Evolutionary conservation across 2,888 invertebrate species (phyloP), one percentile per base, ranked within the genome.

Genomic region (Zaprionus obscuricornis): DNA sequence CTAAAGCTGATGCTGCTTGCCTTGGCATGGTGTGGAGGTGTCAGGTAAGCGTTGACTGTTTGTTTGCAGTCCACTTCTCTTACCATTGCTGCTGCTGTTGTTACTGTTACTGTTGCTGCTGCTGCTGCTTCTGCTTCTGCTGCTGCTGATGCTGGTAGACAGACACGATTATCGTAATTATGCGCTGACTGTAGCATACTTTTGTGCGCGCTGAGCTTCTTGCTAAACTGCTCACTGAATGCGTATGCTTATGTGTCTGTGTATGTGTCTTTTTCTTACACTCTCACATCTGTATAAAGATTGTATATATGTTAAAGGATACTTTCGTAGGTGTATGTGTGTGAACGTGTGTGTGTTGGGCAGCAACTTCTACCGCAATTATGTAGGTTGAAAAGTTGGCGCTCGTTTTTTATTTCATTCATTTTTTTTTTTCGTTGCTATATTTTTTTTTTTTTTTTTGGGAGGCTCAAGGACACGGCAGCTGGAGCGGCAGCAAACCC

Each of bases 131-230:
- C 47, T 34, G 17, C 29, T 39, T 39, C 36, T 45, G 50, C 37
- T 56, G 57, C 50, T 49, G 45, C 42, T 39, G 50, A 64, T 58
- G 55, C 34, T 64, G 63, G 46, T 56, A 76, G 81, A 73, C 75
- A 74, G 82, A 76, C 77, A 74, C 84, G 85, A 85, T 86, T 84
- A 84, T 86, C 82, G 86, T 82, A 84, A 85, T 86, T 85, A 85
- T 84, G 86, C 84, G 76, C 64, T 60, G 73, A 66, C 58, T 68
- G 69, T 73, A 84, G 77, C 72, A 77, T 71, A 76, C 81, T 74
- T 74, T 81, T 84, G 51, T 74, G 74, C 57, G 77, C 68, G 64
- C 56, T 24, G 55, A 62, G 62, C 72, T 42, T 52, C 51, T 50
- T 40, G 60, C 68, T 71, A 70, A 74, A 66, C 68, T 72, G 58